Percentiles rank a stretch among this genome's conserved stretches.
Evolutionary conservation across 2,113 vertebrate genomes (phyloP).

Genomic region (Ictalurus punctatus): DNA sequence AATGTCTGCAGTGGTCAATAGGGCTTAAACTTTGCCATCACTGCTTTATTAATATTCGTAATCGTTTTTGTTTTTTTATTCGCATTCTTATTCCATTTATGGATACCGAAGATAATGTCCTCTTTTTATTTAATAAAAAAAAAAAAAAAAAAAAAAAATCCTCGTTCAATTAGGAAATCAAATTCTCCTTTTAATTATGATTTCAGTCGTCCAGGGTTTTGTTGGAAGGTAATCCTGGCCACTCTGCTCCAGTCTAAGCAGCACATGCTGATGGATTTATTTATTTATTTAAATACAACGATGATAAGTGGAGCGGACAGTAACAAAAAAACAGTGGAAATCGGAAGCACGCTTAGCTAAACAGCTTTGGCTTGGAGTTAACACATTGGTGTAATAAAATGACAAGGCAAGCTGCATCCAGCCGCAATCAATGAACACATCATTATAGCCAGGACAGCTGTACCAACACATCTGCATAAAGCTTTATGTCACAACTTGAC

Average conservation of each 20-base stretch:
- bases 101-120: no score
- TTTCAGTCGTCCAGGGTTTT: neutral
- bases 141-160: neutral
- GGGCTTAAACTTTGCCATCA: neutral
- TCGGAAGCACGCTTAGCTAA: neutral
- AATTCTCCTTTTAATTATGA: neutral
- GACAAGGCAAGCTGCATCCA: neutral
- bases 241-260: neutral
- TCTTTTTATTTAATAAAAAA: no score
- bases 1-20: neutral
- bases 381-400: slow-evolving; percentile 18
- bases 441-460: slow-evolving; percentile 24
- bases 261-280: neutral
- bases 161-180: neutral
- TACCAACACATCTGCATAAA: slow-evolving; percentile 19
- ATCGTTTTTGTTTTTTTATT: neutral
- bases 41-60: neutral
- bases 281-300: neutral
- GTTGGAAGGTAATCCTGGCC: neutral
- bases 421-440: slow-evolving; percentile 18
- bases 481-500: neutral
- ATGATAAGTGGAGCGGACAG: neutral
- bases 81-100: neutral
- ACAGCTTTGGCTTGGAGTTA: slow-evolving; percentile 22
- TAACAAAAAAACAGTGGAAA: neutral